A percentile compares a stretch with the other conserved stretches of the same genome.
Conservation (phyloP, 1,140 invertebrate species). For the Drosophila gunungcola region DNA sequence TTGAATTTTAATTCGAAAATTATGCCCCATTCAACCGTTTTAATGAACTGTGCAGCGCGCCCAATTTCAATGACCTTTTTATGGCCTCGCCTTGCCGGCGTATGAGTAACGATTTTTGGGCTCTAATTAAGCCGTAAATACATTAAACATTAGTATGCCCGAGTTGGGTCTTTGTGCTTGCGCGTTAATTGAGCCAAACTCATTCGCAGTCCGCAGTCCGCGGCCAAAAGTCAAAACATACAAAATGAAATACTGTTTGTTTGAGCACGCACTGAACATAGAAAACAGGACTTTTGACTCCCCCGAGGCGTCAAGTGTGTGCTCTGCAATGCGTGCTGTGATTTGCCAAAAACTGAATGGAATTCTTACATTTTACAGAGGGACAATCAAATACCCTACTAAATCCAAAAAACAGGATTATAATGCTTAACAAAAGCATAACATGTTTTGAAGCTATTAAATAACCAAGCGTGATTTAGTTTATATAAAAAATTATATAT, state of each 20-base stretch:
- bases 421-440: background rate
- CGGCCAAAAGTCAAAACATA: slow-evolving; percentile 16
- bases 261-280: slow-evolving; percentile 9
- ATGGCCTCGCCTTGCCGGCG: slow-evolving; percentile 49
- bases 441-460: no score
- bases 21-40: slow-evolving; percentile 64
- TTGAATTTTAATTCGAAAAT: slow-evolving; percentile 82
- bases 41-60: slow-evolving; percentile 48
- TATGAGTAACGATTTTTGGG: slow-evolving; percentile 52
- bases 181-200: slow-evolving; percentile 7
- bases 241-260: slow-evolving; percentile 8
- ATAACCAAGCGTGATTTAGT: no score
- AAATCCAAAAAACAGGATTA: background rate
- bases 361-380: background rate
- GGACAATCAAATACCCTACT: background rate
- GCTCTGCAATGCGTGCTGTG: slow-evolving; percentile 18
- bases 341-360: slow-evolving; percentile 19
- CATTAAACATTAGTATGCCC: slow-evolving; percentile 32
- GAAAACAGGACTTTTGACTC: slow-evolving; percentile 1
- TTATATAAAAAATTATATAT: no score
- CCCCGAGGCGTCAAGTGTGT: slow-evolving; percentile 23
- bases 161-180: background rate
- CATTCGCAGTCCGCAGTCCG: background rate
- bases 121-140: slow-evolving; percentile 61
- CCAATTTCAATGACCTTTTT: slow-evolving; percentile 65